These are phyloP conservation scores for Arremon aurantiirostris DNA, from an alignment of 2,797 vertebrate genomes.

Conservation along the genomic window DNA sequence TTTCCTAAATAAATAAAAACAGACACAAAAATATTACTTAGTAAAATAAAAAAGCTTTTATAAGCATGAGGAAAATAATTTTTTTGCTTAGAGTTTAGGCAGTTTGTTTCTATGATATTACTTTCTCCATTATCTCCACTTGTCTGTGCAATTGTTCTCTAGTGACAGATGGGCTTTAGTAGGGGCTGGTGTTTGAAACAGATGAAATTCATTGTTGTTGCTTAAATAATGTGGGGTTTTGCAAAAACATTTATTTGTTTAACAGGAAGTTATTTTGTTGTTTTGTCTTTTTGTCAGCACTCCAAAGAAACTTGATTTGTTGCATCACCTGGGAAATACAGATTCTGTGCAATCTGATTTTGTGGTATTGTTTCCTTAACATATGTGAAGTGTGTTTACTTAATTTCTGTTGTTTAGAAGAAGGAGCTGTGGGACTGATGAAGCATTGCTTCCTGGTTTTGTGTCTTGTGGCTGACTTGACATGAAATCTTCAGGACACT, in stretches of 20 bases:
- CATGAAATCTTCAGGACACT: background rate
- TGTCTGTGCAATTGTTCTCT: background rate
- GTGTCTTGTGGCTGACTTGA: background rate
- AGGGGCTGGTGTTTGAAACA: background rate
- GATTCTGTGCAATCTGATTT: background rate
- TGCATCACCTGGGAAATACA: background rate
- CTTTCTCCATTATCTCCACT: background rate
- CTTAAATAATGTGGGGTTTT: background rate
- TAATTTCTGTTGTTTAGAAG: background rate
- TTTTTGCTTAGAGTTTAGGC: background rate
- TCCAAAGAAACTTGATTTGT: background rate
- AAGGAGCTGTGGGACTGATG: background rate
- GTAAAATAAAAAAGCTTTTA: background rate
- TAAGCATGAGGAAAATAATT: background rate
- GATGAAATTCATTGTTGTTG: background rate
- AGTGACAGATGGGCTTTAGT: conserved; percentile 9
- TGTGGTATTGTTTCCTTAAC: background rate
- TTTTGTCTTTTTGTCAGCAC: background rate
- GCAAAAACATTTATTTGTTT: background rate
- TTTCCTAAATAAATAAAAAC: background rate
- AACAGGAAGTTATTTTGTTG: background rate
- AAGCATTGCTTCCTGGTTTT: conserved; percentile 11
- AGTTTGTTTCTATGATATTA: background rate
- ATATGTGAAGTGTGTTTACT: background rate
- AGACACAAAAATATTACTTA: background rate